Evolutionary conservation across 92 coral and sea anemone genomes (phyloP).

Genomic region (Hydrozoanthus gracilis): DNA sequence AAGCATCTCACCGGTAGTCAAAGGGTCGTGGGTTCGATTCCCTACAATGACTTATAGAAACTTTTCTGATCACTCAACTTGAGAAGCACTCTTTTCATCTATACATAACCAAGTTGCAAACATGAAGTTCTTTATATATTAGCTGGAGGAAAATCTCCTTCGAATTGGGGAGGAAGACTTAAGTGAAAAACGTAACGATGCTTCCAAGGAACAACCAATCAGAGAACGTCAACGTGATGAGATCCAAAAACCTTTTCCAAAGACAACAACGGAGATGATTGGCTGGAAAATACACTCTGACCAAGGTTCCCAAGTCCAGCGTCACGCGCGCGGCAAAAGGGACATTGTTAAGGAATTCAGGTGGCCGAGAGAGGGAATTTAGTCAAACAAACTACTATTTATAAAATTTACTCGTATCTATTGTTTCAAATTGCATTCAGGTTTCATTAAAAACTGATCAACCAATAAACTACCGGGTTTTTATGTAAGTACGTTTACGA

Average conservation of each 20-base stretch:
- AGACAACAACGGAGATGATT: slow-evolving; percentile 75
- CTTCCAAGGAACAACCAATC: slow-evolving; percentile 7
- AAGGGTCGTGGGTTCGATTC: too few relatives aligned
- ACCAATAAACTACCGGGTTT: too few relatives aligned
- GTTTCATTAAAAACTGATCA: too few relatives aligned
- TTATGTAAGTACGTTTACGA: too few relatives aligned
- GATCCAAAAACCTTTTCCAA: slow-evolving; percentile 55
- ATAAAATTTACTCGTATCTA: too few relatives aligned
- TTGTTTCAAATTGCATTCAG: too few relatives aligned
- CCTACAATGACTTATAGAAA: not conserved
- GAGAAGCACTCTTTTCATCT: too few relatives aligned
- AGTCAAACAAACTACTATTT: not conserved
- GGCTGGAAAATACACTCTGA: slow-evolving; percentile 70
- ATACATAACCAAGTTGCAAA: too few relatives aligned
- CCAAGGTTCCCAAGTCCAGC: slow-evolving; percentile 46
- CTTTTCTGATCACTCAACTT: too few relatives aligned
- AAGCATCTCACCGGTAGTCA: too few relatives aligned
- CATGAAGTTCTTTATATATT: not conserved
- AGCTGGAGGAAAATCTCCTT: slow-evolving; percentile 63
- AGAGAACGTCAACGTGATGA: slow-evolving; percentile 33
- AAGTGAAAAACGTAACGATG: slow-evolving; percentile 26
- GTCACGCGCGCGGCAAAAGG: slow-evolving; percentile 66
- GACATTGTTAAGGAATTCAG: slow-evolving; percentile 75
- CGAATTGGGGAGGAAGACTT: slow-evolving; percentile 57
- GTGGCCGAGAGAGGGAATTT: slow-evolving; percentile 85